Evolutionary conservation across 2,797 vertebrate genomes (phyloP).

Genomic region (Coregonus sp.): DNA sequence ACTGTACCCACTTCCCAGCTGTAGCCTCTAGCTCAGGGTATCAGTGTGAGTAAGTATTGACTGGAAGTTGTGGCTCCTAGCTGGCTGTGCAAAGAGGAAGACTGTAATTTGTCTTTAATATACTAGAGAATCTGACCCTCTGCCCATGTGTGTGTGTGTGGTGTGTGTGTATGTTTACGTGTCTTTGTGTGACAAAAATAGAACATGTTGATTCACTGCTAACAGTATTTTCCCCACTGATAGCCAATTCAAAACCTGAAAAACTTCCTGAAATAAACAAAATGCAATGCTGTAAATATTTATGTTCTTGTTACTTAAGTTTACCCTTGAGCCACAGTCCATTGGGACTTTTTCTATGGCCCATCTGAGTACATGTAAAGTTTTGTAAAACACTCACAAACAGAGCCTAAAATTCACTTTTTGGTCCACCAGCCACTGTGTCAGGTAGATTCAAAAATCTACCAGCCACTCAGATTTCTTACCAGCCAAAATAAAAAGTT

Average conservation of each 20-base stretch:
- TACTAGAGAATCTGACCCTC: background rate
- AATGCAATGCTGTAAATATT: background rate
- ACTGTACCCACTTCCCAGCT: constrained; percentile 49
- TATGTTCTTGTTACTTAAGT: background rate
- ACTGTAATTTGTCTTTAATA: constrained; percentile 37
- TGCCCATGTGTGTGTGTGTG: too few species aligned
- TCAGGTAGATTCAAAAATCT: too few species aligned
- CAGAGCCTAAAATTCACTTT: too few species aligned
- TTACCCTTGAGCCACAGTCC: too few species aligned
- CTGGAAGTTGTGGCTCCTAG: constrained; percentile 34
- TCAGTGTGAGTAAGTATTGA: constrained; percentile 30
- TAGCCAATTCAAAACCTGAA: background rate
- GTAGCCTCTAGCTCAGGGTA: constrained; percentile 40
- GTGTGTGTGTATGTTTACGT: constrained; percentile 23
- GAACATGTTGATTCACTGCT: background rate
- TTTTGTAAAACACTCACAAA: background rate
- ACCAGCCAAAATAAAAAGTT: too few species aligned
- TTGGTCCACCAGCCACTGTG: too few species aligned
- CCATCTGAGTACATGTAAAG: background rate
- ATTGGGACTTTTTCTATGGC: too few species aligned
- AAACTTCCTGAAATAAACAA: background rate
- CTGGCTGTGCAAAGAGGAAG: constrained; percentile 33
- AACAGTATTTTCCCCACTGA: background rate
- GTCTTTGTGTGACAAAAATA: constrained; percentile 13
- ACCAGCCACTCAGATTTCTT: too few species aligned